Evolutionary conservation across 2,888 invertebrate species (phyloP).

Genomic region (Tolmerus cingulatus): DNA sequence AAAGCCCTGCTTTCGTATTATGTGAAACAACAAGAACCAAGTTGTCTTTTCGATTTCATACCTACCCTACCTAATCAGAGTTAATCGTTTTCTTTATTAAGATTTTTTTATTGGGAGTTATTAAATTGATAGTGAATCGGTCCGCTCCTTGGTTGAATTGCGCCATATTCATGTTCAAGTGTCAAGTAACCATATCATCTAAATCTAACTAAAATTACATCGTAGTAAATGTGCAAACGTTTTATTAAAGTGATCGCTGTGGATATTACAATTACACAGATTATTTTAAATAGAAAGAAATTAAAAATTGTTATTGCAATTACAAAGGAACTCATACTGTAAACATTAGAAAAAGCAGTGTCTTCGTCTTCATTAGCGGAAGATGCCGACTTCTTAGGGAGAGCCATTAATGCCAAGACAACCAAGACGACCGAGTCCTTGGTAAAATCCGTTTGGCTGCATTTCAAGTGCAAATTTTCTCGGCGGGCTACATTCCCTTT

Average conservation of each 20-base stretch:
- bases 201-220: no score
- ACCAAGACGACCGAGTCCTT: not conserved
- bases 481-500: not conserved
- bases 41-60: not conserved
- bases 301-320: not conserved
- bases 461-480: constrained; percentile 20
- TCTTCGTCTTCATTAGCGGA: not conserved
- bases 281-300: not conserved
- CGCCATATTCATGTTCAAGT: not conserved
- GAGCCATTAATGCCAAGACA: not conserved
- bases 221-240: no score
- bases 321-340: not conserved
- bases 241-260: no score
- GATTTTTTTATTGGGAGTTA: not conserved
- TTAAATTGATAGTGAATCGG: not conserved
- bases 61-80: not conserved
- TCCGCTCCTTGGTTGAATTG: not conserved
- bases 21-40: not conserved
- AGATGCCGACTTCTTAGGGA: not conserved
- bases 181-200: no score
- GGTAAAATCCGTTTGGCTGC: not conserved
- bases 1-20: not conserved
- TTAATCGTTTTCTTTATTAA: not conserved
- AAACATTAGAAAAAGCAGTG: not conserved
- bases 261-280: not conserved